These are phyloP conservation scores for Danionella dracula DNA, from an alignment of 2,797 vertebrate genomes.

Conservation along the genomic window DNA sequence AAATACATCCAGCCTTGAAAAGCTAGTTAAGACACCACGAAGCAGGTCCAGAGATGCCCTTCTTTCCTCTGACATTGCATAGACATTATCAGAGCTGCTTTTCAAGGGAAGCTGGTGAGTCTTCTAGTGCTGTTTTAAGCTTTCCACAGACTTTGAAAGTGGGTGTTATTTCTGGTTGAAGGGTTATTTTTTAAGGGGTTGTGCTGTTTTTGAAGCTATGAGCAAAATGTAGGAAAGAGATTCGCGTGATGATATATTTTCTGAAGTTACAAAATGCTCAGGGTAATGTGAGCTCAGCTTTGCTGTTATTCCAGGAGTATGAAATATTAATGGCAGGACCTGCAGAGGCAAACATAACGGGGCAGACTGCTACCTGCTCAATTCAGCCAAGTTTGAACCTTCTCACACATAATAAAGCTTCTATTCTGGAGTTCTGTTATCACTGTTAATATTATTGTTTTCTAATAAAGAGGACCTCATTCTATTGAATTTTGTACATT, in stretches of 20 bases:
- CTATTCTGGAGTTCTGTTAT: too few relatives aligned
- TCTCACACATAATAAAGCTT: too few relatives aligned
- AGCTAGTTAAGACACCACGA: background rate
- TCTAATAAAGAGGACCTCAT: too few relatives aligned
- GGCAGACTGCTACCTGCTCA: background rate
- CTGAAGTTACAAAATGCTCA: slow-evolving; percentile 48
- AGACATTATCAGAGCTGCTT: slow-evolving; percentile 46
- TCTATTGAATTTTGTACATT: too few relatives aligned
- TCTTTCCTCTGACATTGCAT: slow-evolving; percentile 60
- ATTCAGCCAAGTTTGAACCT: too few relatives aligned
- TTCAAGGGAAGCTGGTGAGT: slow-evolving; percentile 35
- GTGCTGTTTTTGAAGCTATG: background rate
- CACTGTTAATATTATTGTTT: too few relatives aligned
- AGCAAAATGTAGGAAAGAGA: background rate
- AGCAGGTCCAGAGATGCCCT: background rate
- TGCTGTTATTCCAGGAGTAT: slow-evolving; percentile 53
- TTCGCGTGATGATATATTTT: slow-evolving; percentile 41
- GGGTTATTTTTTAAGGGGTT: background rate
- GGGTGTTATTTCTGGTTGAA: background rate
- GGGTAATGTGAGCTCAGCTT: slow-evolving; percentile 55
- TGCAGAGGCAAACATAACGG: slow-evolving; percentile 19
- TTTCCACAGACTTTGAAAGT: background rate
- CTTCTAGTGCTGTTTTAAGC: slow-evolving; percentile 3
- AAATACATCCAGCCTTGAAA: background rate
- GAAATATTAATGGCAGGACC: slow-evolving; percentile 64